Conservation (phyloP, 1,140 invertebrate genomes). For the Pseudomyrmex gracilis region DNA sequence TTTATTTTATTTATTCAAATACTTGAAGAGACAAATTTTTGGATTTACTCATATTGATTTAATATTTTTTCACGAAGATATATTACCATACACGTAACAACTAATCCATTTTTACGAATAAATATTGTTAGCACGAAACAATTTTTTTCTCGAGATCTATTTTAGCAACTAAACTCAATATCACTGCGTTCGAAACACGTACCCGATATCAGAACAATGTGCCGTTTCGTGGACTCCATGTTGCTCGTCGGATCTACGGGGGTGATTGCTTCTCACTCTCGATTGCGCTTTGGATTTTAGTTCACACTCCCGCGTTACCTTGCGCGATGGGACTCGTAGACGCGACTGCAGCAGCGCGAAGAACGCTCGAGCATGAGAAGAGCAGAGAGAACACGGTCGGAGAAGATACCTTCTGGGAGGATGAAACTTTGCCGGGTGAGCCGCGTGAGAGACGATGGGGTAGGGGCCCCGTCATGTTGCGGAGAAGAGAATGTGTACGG, state of each 20-base stretch:
- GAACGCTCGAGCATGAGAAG: slow-evolving; percentile 60
- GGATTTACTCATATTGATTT: too few species aligned
- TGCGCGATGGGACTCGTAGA: slow-evolving; percentile 65
- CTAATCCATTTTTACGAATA: neutral
- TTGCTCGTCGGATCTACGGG: neutral
- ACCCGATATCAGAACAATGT: slow-evolving; percentile 60
- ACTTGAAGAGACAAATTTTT: too few species aligned
- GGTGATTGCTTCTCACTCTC: slow-evolving; percentile 16
- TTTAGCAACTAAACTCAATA: neutral
- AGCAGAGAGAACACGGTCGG: slow-evolving; percentile 31
- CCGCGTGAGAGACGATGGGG: neutral
- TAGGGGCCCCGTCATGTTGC: neutral
- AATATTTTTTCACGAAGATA: too few species aligned
- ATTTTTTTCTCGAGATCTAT: neutral
- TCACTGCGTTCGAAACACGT: slow-evolving; percentile 39
- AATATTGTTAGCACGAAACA: neutral
- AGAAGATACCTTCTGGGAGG: slow-evolving; percentile 66
- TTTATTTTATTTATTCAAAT: too few species aligned
- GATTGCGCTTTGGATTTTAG: neutral
- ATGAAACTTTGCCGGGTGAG: slow-evolving; percentile 40
- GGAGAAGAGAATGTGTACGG: slow-evolving; percentile 46
- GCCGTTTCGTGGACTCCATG: slow-evolving; percentile 53
- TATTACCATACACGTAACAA: too few species aligned
- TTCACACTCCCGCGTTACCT: slow-evolving; percentile 65
- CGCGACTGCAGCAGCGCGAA: slow-evolving; percentile 63